A percentile compares a stretch with the other conserved stretches of the same genome.
phyloP scores from a whole-genome alignment of 2,113 vertebrate species.

The Dolichotis patagonum region DNA sequence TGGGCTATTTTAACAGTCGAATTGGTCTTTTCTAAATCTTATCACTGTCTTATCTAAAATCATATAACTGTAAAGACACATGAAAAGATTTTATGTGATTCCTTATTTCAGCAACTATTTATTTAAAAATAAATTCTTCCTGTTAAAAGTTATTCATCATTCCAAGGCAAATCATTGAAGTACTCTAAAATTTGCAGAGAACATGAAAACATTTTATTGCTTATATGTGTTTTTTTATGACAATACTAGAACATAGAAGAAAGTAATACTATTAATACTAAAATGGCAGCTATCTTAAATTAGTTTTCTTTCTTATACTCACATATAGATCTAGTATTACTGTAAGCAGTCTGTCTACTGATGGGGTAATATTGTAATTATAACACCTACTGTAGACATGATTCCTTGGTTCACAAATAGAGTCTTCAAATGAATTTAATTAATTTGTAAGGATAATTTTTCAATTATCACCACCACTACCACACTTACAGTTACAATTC shows the following conservation, averaged over 20 bases:
- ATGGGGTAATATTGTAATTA: neutral
- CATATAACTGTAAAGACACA: neutral
- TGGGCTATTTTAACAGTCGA: neutral
- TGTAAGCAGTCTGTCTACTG: neutral
- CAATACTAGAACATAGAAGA: neutral
- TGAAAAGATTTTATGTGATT: neutral
- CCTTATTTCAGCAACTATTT: neutral
- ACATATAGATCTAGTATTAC: neutral
- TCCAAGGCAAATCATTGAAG: neutral
- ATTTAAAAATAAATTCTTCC: neutral
- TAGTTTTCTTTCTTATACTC: neutral
- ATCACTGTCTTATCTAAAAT: neutral
- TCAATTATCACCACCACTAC: neutral
- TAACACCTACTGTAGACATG: rapidly evolving
- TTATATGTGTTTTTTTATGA: neutral
- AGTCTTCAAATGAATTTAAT: neutral
- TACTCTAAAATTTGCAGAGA: neutral
- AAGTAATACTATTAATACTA: neutral
- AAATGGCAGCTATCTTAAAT: neutral
- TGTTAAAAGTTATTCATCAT: neutral
- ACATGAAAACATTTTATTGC: neutral
- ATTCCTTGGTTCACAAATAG: neutral
- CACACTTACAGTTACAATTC: neutral
- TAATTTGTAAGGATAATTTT: neutral
- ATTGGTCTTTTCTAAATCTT: no score